A percentile compares a stretch with the other conserved stretches of the same genome.
Evolutionary conservation across 2,113 vertebrate species (phyloP).

Genomic region (Tinamus guttatus): DNA sequence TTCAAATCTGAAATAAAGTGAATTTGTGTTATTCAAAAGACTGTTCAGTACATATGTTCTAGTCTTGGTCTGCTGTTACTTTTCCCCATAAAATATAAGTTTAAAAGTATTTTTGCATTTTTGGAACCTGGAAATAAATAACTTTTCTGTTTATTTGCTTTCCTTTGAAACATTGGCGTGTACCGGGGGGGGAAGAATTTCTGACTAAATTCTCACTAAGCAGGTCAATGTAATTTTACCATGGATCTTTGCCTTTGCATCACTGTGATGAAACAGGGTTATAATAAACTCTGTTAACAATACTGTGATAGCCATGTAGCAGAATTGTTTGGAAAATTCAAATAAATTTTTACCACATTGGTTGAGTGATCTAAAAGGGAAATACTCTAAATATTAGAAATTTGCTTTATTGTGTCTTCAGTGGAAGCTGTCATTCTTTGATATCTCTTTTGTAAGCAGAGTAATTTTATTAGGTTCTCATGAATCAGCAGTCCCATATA

Average conservation of each 20-base stretch:
- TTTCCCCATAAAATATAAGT: not conserved
- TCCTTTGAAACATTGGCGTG: not conserved
- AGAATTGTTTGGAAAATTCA: fast-evolving
- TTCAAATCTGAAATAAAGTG: not conserved
- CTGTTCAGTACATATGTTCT: not conserved
- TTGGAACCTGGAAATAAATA: too few relatives aligned
- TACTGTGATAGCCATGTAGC: not conserved
- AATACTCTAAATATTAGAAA: not conserved
- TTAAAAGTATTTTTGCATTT: not conserved
- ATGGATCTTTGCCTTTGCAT: not conserved
- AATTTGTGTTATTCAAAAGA: too few relatives aligned
- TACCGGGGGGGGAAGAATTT: too few relatives aligned
- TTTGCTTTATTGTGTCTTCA: not conserved
- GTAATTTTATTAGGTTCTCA: not conserved
- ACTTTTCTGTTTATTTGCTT: too few relatives aligned
- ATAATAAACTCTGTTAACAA: not conserved
- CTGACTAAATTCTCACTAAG: not conserved
- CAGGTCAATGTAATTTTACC: not conserved
- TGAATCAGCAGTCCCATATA: not conserved
- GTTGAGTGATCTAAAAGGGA: not conserved
- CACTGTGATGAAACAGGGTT: not conserved
- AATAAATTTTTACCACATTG: not conserved
- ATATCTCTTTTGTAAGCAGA: not conserved
- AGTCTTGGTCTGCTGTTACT: not conserved
- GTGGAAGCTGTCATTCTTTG: not conserved